Base-by-base conservation (phyloP, 2,888 invertebrate species). In the Melanotus villosus region DNA sequence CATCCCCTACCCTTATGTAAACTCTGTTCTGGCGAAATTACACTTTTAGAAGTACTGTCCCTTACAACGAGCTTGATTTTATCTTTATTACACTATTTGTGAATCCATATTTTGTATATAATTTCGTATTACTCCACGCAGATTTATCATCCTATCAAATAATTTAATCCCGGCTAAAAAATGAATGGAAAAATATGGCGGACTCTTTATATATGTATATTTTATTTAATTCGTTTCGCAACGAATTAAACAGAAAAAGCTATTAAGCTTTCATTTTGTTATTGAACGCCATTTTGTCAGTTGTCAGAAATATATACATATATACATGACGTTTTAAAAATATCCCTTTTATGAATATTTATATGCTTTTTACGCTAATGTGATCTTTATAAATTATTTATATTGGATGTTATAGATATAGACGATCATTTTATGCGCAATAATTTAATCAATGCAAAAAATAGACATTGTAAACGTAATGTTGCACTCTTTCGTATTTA, bases 1-100 rank as follows among this genome's bases (percentile, higher is more conserved):
- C 65, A 66, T 68, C 75, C 70, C 70, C 75, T 75, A 71, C 77
- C 77, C 79, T 78, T 79, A 77, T 79, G 79, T 78, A 81, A 80
- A 81, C 80, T 78, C 78, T 75, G 79, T 78, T 78, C 78, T 80
- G 77, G 76, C 77, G 80, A 81, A 80, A 80, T 80, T 80, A 80
- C 79, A 79, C 79, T 80, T 79, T 77, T 72, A 75, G 75, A 77
- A 77, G 77, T 76, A 77, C 73, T 75, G 76, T 76, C 77, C 75
- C 77, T 73, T 73, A 78, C 76, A 78, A 77, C 75, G 75, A 77
- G 75, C 77, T 73, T 77, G 78, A 78, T 80, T 77, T 80, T 80
- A 79, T 80, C 80, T 79, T 78, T 77, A 78, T 78, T 79, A 76
- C 77, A 75, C 77, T 72, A 72, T 75, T 75, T 73, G 75, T 65